Evolutionary conservation across 2,797 vertebrate species (phyloP).

Genomic region (Rhincodon typus): DNA sequence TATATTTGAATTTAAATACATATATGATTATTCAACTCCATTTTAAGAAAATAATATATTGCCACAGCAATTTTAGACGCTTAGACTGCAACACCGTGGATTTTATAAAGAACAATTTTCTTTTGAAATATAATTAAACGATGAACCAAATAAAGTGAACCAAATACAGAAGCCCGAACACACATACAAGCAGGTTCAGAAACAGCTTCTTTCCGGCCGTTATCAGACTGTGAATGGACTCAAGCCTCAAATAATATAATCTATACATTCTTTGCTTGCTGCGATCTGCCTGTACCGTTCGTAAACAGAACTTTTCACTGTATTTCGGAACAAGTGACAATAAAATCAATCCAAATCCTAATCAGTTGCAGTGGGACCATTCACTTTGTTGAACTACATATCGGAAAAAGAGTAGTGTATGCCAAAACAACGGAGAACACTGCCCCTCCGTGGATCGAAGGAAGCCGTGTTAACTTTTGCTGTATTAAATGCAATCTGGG

Average conservation of each 20-base stretch:
- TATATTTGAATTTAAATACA: not conserved
- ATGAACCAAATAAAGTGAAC: not conserved
- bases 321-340: too few species aligned
- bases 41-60: not conserved
- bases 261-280: too few species aligned
- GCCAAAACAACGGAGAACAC: not conserved
- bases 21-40: not conserved
- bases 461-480: not conserved
- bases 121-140: not conserved
- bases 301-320: too few species aligned
- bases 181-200: too few species aligned
- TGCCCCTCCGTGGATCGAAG: conserved; percentile 1
- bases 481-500: not conserved
- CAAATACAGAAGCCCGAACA: too few species aligned
- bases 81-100: not conserved
- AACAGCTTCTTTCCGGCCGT: too few species aligned
- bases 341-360: too few species aligned
- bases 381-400: not conserved
- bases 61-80: not conserved
- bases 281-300: too few species aligned
- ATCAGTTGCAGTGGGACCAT: not conserved
- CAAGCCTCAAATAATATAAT: too few species aligned
- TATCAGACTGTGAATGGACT: too few species aligned
- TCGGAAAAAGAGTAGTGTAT: not conserved
- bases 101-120: not conserved